Evolutionary conservation across 1,140 invertebrate species (phyloP).

Genomic region (Cylas formicarius): DNA sequence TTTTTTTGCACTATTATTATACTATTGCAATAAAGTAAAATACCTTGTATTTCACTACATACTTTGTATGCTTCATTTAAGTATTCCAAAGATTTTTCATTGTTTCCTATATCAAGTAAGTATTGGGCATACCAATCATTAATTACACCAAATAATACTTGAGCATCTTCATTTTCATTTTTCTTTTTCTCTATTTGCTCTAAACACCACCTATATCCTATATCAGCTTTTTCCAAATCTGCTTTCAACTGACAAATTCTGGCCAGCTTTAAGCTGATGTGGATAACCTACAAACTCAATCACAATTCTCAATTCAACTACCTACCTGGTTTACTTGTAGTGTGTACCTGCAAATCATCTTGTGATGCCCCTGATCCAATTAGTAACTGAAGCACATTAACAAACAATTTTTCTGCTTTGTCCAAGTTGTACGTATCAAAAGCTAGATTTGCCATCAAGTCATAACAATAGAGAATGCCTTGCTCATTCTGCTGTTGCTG

Average conservation of each 20-base stretch:
- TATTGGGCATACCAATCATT: constrained; percentile 78
- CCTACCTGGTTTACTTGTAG: neutral
- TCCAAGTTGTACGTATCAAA: constrained; percentile 64
- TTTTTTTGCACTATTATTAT: no score
- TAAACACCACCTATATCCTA: constrained; percentile 72
- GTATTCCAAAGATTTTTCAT: constrained; percentile 56
- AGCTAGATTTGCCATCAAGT: constrained; percentile 85
- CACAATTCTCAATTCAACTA: no score
- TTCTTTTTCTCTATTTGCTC: constrained; percentile 56
- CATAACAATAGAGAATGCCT: constrained; percentile 80
- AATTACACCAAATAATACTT: constrained; percentile 62
- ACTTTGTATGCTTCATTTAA: constrained; percentile 64
- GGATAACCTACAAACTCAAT: constrained; percentile 49
- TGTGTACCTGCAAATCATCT: constrained; percentile 63
- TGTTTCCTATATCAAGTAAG: constrained; percentile 57
- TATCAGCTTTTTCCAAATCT: constrained; percentile 57
- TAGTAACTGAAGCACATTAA: constrained; percentile 70
- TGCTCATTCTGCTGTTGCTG: constrained; percentile 67
- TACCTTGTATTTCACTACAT: constrained; percentile 57
- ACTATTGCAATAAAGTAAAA: no score
- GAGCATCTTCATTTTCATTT: constrained; percentile 45
- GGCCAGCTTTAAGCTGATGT: constrained; percentile 71
- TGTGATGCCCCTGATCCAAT: constrained; percentile 58
- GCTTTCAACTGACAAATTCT: constrained; percentile 59
- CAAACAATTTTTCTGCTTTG: constrained; percentile 80